These are phyloP conservation scores for Heliconius hortense DNA, from an alignment of 2,888 invertebrate genomes.

Conservation along the genomic window DNA sequence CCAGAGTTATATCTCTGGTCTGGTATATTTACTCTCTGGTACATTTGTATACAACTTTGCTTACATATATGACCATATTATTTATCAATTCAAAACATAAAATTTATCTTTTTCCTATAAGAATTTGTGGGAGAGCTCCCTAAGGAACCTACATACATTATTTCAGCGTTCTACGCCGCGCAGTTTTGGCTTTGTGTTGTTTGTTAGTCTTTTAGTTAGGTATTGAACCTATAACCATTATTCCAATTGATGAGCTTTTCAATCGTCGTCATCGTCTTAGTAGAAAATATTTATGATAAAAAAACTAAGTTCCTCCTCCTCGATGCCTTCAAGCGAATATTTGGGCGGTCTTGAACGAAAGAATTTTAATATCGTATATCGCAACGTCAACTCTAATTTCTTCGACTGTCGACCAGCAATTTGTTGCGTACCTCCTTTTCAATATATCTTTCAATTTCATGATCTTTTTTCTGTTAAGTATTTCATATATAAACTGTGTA, in stretches of 20 bases:
- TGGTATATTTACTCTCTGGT: too few species aligned
- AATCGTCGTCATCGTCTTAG: neutral
- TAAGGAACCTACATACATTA: neutral
- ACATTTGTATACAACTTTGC: too few species aligned
- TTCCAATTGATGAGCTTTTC: neutral
- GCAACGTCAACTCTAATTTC: constrained; percentile 17
- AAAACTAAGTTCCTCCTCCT: neutral
- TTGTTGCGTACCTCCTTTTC: constrained; percentile 15
- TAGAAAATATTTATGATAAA: neutral
- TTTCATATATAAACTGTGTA: too few species aligned
- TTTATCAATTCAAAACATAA: neutral
- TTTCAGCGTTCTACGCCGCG: too few species aligned
- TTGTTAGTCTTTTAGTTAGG: neutral
- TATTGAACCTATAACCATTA: neutral
- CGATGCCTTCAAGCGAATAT: constrained; percentile 10
- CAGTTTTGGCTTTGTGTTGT: too few species aligned
- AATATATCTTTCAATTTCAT: neutral
- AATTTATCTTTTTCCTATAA: neutral
- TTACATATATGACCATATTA: too few species aligned
- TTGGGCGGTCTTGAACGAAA: constrained; percentile 4
- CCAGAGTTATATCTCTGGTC: too few species aligned
- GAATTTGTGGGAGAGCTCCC: neutral
- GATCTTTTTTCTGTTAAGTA: neutral
- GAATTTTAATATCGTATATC: constrained; percentile 17
- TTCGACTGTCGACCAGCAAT: constrained; percentile 22